A percentile compares a stretch with the other conserved stretches of the same genome.
phyloP scores from a whole-genome alignment of 1,140 invertebrate species.

The Zaprionus inermis region DNA sequence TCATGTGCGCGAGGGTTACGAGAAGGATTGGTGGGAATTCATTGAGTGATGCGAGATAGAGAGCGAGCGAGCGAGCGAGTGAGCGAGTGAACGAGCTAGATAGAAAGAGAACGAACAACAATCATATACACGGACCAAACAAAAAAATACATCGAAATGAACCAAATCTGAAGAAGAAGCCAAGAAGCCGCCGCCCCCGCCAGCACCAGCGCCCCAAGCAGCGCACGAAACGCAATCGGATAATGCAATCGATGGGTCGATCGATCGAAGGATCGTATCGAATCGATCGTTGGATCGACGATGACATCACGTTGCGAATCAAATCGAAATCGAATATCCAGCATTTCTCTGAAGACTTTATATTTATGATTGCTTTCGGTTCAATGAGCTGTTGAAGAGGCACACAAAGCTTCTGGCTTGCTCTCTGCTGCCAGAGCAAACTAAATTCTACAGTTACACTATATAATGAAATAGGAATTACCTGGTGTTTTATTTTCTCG shows the following conservation, averaged over 20 bases:
- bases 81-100: neutral
- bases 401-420: conserved; percentile 46
- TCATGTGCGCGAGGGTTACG: conserved; percentile 99
- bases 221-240: neutral
- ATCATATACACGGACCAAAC: neutral
- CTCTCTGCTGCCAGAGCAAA: conserved; percentile 33
- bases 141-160: neutral
- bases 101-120: neutral
- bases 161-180: neutral
- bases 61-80: neutral
- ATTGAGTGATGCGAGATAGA: conserved; percentile 85
- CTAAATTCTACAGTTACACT: conserved; percentile 54
- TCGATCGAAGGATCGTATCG: conserved; percentile 4
- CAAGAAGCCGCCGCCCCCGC: no score
- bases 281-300: neutral
- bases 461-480: conserved; percentile 35
- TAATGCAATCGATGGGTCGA: conserved; percentile 3
- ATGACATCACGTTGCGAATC: neutral
- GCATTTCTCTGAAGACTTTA: conserved; percentile 65
- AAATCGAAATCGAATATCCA: conserved; percentile 10
- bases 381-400: conserved; percentile 30
- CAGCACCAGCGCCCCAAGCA: no score
- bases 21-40: conserved; percentile 99
- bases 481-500: conserved; percentile 28
- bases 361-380: conserved; percentile 26